Conservation (phyloP, 2,888 invertebrate genomes). For the Tinea trinotella region DNA sequence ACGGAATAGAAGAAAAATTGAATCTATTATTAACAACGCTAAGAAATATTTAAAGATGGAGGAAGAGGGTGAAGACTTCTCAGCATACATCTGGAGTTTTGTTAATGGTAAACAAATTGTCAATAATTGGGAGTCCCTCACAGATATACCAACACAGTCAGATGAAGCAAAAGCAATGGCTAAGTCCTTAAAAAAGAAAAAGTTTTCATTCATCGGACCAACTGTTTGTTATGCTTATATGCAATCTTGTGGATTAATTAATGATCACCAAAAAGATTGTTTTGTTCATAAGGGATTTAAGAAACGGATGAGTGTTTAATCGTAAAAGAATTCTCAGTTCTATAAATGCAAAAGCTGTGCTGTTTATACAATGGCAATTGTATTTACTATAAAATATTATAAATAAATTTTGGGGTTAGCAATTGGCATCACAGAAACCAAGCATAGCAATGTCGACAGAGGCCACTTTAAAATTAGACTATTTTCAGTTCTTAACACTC, state of each 20-base stretch:
- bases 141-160: conserved; percentile 16
- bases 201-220: conserved; percentile 19
- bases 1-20: conserved; percentile 18
- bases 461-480: too few species aligned
- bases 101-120: conserved; percentile 15
- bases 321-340: too few species aligned
- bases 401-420: too few species aligned
- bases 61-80: conserved; percentile 13
- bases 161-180: conserved; percentile 16
- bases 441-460: too few species aligned
- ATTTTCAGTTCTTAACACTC: too few species aligned
- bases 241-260: conserved; percentile 20
- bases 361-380: too few species aligned
- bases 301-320: not conserved
- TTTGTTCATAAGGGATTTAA: conserved; percentile 8
- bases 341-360: too few species aligned
- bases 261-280: conserved; percentile 19
- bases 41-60: conserved; percentile 7
- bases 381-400: too few species aligned
- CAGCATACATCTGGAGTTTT: conserved; percentile 19
- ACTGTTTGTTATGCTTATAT: conserved; percentile 21
- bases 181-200: conserved; percentile 17
- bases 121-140: conserved; percentile 13
- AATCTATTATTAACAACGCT: conserved; percentile 19
- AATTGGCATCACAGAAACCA: too few species aligned